phyloP scores from a whole-genome alignment of 2,113 vertebrate species.

The Corythornis cristatus region DNA sequence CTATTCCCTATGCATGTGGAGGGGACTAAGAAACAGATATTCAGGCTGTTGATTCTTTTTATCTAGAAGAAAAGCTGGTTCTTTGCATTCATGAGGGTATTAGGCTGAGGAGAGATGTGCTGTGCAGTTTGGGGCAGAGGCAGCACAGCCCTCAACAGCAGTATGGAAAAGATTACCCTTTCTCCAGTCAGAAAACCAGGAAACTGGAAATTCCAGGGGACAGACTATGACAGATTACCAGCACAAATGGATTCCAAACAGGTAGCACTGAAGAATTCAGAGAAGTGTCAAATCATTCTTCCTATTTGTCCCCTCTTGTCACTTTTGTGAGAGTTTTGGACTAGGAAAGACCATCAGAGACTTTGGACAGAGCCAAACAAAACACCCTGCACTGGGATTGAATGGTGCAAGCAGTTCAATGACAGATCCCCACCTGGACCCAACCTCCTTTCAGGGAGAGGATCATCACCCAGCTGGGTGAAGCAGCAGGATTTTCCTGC shows the following conservation, averaged over 20 bases:
- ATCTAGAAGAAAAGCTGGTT: constrained; percentile 35
- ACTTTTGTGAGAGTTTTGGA: not conserved
- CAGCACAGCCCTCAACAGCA: not conserved
- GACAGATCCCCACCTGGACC: too few relatives aligned
- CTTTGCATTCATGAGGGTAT: constrained; percentile 5
- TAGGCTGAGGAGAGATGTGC: not conserved
- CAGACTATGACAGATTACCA: not conserved
- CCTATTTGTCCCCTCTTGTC: not conserved
- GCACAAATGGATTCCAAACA: not conserved
- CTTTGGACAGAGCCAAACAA: not conserved
- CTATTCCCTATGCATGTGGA: not conserved
- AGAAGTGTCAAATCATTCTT: not conserved
- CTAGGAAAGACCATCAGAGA: not conserved
- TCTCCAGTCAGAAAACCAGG: not conserved
- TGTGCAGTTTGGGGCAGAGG: not conserved
- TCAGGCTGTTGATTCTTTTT: constrained; percentile 32
- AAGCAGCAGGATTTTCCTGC: not conserved
- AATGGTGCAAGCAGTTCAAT: not conserved
- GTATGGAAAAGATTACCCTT: not conserved
- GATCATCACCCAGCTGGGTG: not conserved
- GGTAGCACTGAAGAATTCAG: not conserved
- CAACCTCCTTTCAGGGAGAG: not conserved
- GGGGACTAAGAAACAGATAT: not conserved
- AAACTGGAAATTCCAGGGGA: not conserved
- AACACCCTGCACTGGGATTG: not conserved